phyloP scores from a whole-genome alignment of 2,888 invertebrate species.

The Drosophila monieri region DNA sequence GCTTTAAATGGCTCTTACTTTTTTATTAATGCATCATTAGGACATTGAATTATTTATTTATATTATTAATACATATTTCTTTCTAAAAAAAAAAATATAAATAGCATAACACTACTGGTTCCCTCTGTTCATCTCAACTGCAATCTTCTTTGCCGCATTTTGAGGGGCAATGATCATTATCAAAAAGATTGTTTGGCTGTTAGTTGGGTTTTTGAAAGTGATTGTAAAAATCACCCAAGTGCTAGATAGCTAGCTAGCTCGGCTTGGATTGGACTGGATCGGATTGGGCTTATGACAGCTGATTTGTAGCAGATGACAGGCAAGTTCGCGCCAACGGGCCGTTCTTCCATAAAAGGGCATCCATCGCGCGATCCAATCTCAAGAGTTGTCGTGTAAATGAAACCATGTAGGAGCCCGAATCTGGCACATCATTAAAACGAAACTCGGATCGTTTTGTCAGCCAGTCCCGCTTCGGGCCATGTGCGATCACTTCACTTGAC shows the following conservation, averaged over 20 bases:
- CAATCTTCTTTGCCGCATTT: slow-evolving; percentile 18
- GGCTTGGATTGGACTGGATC: slow-evolving; percentile 10
- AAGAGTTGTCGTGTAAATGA: slow-evolving; percentile 55
- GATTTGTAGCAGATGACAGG: slow-evolving; percentile 77
- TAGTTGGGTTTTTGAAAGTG: slow-evolving; percentile 67
- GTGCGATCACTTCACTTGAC: slow-evolving; percentile 60
- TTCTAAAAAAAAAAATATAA: too few species aligned
- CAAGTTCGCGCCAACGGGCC: slow-evolving; percentile 71
- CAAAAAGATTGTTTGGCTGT: slow-evolving; percentile 41
- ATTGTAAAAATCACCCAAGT: slow-evolving; percentile 64
- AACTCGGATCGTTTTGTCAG: slow-evolving; percentile 37
- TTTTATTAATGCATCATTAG: neutral
- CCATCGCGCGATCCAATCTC: slow-evolving; percentile 29
- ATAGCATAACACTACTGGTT: neutral
- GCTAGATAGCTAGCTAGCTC: slow-evolving; percentile 2
- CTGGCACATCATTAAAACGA: slow-evolving; percentile 68
- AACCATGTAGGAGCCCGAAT: slow-evolving; percentile 46
- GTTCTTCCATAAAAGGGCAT: slow-evolving; percentile 70
- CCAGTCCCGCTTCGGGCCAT: slow-evolving; percentile 38
- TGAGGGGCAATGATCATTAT: slow-evolving; percentile 59
- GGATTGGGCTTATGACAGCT: slow-evolving; percentile 66
- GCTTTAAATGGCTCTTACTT: neutral
- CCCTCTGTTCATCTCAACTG: slow-evolving; percentile 11
- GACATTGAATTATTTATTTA: neutral
- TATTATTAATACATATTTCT: too few species aligned